Evolutionary conservation across 2,888 invertebrate genomes (phyloP).

Genomic region (Lamellibrachia satsuma): DNA sequence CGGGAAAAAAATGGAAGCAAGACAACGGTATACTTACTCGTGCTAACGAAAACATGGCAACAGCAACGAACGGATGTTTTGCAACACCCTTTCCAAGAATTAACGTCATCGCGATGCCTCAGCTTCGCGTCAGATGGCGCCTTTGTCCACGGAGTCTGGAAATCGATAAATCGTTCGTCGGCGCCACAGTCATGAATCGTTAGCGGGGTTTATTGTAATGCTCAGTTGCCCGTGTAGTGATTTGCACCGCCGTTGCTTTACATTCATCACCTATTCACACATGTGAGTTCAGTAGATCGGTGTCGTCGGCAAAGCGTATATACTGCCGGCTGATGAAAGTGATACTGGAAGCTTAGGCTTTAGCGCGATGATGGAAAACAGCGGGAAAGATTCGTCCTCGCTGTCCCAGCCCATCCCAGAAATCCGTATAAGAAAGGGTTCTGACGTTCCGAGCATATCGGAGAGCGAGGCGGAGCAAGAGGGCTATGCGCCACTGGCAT

Average conservation of each 20-base stretch:
- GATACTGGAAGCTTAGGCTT: neutral
- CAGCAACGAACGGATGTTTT: neutral
- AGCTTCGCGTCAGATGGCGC: neutral
- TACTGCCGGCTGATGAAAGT: neutral
- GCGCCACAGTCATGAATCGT: constrained; percentile 8
- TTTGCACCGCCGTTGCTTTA: neutral
- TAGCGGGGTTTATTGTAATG: constrained; percentile 10
- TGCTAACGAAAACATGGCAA: neutral
- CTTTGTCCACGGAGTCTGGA: neutral
- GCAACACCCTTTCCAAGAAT: neutral
- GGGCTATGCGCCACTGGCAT: constrained; percentile 26
- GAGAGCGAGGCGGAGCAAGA: constrained; percentile 18
- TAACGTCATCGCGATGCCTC: neutral
- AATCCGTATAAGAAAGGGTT: constrained; percentile 33
- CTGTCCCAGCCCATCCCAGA: constrained; percentile 29
- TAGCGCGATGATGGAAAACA: neutral
- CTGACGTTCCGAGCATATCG: constrained; percentile 32
- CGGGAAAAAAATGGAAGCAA: too few relatives aligned
- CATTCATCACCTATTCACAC: neutral
- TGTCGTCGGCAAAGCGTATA: neutral
- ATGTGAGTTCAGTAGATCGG: neutral
- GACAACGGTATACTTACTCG: neutral
- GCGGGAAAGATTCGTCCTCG: constrained; percentile 13
- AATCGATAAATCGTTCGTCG: neutral
- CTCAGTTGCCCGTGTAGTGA: constrained; percentile 17